phyloP scores from a whole-genome alignment of 2,113 vertebrate genomes.

The Sylvia atricapilla region DNA sequence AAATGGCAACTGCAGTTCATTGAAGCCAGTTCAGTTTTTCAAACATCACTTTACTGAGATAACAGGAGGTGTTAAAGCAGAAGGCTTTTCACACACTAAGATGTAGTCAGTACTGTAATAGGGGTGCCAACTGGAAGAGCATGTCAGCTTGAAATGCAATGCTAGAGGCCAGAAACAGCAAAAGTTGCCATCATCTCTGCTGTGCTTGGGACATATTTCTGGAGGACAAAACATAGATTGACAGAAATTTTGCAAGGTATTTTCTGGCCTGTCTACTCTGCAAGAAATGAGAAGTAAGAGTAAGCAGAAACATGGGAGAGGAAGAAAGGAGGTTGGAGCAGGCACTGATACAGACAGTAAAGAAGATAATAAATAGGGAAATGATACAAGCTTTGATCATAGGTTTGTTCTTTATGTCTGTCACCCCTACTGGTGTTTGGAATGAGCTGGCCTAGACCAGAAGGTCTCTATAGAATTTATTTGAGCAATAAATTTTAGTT shows the following conservation, averaged over 20 bases:
- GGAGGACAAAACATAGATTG: background rate
- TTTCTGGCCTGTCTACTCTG: background rate
- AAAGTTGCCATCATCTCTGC: background rate
- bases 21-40: slow-evolving; percentile 78
- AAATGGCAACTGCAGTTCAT: slow-evolving; percentile 77
- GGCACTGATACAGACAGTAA: background rate
- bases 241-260: slow-evolving; percentile 2
- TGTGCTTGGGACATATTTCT: background rate
- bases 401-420: background rate
- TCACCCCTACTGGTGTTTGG: background rate
- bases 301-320: background rate
- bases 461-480: background rate
- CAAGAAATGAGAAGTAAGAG: background rate
- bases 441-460: background rate
- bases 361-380: background rate
- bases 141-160: slow-evolving; percentile 33
- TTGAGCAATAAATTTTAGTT: background rate
- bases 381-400: background rate
- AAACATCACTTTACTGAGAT: slow-evolving; percentile 75
- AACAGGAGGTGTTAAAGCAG: slow-evolving; percentile 71
- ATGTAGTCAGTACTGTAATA: slow-evolving; percentile 40
- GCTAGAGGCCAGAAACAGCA: slow-evolving; percentile 30
- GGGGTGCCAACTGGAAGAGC: background rate
- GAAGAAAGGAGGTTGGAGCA: background rate
- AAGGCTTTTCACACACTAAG: slow-evolving; percentile 56